These are phyloP conservation scores for Dichetophora obliterata DNA, from an alignment of 2,888 invertebrate genomes.

Conservation along the genomic window DNA sequence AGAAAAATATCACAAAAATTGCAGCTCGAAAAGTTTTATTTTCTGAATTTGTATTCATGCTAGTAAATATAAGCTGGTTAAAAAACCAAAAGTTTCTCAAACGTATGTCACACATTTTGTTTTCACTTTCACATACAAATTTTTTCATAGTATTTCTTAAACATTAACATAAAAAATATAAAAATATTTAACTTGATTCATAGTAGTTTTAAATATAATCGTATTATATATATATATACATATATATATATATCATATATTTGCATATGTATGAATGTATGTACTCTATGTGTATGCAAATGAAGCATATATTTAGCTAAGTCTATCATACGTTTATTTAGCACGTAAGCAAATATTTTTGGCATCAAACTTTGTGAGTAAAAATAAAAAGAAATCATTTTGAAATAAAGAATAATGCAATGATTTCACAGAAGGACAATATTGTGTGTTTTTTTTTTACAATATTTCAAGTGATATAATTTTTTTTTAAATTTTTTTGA, in stretches of 20 bases:
- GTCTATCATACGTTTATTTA: constrained; percentile 1
- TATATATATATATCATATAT: background rate
- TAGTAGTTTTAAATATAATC: background rate
- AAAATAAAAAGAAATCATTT: background rate
- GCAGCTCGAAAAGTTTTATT: background rate
- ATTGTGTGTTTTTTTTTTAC: background rate
- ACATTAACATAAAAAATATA: too few species aligned
- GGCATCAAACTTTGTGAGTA: constrained; percentile 26
- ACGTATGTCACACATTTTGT: too few species aligned
- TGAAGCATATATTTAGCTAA: background rate
- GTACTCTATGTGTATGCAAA: background rate
- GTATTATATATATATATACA: too few species aligned
- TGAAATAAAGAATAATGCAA: constrained; percentile 26
- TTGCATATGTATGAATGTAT: constrained; percentile 1
- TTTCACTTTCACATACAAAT: too few species aligned
- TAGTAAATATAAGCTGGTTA: too few species aligned
- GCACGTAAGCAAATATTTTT: constrained; percentile 27
- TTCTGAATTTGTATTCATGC: background rate
- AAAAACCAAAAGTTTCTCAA: too few species aligned
- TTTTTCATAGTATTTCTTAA: too few species aligned
- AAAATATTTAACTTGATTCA: background rate
- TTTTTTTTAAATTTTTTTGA: too few species aligned
- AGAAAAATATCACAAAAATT: background rate
- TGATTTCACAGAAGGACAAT: constrained; percentile 20
- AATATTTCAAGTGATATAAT: background rate